phyloP scores from a whole-genome alignment of 2,888 invertebrate genomes.

The Hoplodrina ambigua region DNA sequence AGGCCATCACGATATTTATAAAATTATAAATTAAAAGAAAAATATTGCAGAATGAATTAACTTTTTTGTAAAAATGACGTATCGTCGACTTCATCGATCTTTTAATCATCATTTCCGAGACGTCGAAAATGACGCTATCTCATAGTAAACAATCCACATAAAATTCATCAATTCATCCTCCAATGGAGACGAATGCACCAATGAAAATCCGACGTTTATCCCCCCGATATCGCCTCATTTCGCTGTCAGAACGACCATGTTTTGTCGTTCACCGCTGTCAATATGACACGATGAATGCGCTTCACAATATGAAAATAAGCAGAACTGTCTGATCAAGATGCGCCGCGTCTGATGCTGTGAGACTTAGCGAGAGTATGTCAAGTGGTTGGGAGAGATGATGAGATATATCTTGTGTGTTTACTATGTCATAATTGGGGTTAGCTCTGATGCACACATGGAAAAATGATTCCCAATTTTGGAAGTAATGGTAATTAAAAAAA shows the following conservation, averaged over 20 bases:
- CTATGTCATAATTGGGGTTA: conserved; percentile 8
- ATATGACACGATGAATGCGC: conserved; percentile 30
- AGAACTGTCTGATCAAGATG: conserved; percentile 33
- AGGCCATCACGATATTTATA: too few relatives aligned
- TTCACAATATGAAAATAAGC: conserved; percentile 59
- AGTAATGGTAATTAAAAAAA: too few relatives aligned
- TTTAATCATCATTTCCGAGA: background rate
- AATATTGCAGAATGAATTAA: too few relatives aligned
- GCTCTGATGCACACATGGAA: too few relatives aligned
- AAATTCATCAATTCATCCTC: background rate
- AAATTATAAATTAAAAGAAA: too few relatives aligned
- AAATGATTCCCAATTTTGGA: too few relatives aligned
- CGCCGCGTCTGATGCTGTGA: conserved; percentile 41
- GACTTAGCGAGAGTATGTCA: conserved; percentile 49
- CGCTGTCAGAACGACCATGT: conserved; percentile 30
- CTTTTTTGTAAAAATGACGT: too few relatives aligned
- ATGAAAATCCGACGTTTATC: conserved; percentile 34
- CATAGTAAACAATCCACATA: conserved; percentile 2
- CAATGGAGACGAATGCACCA: conserved; percentile 9
- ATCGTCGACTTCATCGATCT: background rate
- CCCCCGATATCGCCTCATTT: conserved; percentile 27
- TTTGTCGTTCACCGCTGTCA: conserved; percentile 25
- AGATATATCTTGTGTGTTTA: conserved; percentile 22
- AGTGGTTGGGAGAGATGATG: conserved; percentile 51
- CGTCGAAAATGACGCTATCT: background rate